Base-by-base conservation (phyloP, 2,797 vertebrate species). In the Chromis chromis region DNA sequence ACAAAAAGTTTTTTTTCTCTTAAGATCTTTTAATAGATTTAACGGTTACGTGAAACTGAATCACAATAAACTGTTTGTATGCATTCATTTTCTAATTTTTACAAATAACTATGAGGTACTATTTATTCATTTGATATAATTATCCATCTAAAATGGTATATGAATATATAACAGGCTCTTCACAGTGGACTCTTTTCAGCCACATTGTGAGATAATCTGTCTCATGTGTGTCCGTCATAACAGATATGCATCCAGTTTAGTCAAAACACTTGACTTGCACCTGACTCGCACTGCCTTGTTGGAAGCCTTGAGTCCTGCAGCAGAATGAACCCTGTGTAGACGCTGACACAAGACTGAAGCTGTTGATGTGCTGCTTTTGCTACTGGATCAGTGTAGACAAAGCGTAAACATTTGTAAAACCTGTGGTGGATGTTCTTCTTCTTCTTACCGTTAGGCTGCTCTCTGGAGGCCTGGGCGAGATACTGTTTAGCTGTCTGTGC, bases 381-480 rank as follows among this genome's bases (percentile, higher is more conserved):
- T 16, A 42, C 33, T 10, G 3, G 10, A 36, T 12, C 1, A 7
- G 21, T 24, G 49, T 12, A 21, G 49, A 24, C 4, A 14, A 54
- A 25, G 25, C 4, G 25, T 25, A 25, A 25, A 25, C 8, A 10
- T 21, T 49, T 11, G 25, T 0, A 56, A 4, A 60, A 10, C 13
- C 19, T 44, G 16, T 50, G 54, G 6, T 59, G 6, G 2, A 46
- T 39, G 1, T 13, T 48, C 0, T n/a, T n/a, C n/a, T n/a, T 64
- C 42, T 70, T 74, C 74, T 88, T 92, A 98, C 97, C 97, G 76
- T 96, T 95, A 19, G 97, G 96, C 81, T 95, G 95, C 67, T 90
- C 89, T 36, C 33, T 94, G 87, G 91, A 89, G 61, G 96, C 97
- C 56, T 95, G 91, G 10, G 85, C 79, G 52, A 98, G 95, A 80